A percentile compares a stretch with the other conserved stretches of the same genome.
These are phyloP conservation scores for Amblyjoppa proteus DNA, from an alignment of 2,888 invertebrate genomes.

Conservation along the genomic window DNA sequence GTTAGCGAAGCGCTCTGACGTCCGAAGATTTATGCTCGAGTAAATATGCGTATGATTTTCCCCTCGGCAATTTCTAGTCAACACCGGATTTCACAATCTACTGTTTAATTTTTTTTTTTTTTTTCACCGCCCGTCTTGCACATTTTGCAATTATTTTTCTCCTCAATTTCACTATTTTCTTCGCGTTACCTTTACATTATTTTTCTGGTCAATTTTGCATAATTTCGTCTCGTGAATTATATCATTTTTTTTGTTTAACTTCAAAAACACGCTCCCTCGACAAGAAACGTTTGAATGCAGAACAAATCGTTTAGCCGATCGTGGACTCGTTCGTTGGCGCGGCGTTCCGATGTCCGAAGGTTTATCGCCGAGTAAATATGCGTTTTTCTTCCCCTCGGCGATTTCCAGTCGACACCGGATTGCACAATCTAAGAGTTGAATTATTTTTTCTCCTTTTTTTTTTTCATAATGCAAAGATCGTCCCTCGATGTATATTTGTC, in stretches of 20 bases:
- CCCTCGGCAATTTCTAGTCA: not conserved
- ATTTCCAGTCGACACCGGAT: not conserved
- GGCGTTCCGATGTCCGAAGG: slow-evolving; percentile 11
- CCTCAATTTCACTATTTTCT: too few species aligned
- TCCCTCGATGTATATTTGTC: not conserved
- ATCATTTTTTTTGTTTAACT: too few species aligned
- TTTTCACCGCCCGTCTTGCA: not conserved
- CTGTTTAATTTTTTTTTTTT: not conserved
- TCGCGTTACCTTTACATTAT: too few species aligned
- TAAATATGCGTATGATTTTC: not conserved
- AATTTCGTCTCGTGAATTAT: too few species aligned
- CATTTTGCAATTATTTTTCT: not conserved
- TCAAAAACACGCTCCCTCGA: too few species aligned
- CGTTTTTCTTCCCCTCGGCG: not conserved
- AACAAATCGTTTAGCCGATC: too few species aligned
- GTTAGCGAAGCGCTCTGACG: slow-evolving; percentile 30
- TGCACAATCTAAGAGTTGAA: not conserved
- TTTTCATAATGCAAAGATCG: not conserved
- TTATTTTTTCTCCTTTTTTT: not conserved
- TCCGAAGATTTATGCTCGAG: not conserved
- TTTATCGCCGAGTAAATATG: not conserved
- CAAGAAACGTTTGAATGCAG: too few species aligned
- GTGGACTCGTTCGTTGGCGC: slow-evolving; percentile 29
- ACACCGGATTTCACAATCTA: not conserved
- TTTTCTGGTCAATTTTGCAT: too few species aligned